A percentile compares a stretch with the other conserved stretches of the same genome.
phyloP scores from a whole-genome alignment of 2,888 invertebrate genomes.

The Parochlus steinenii region DNA sequence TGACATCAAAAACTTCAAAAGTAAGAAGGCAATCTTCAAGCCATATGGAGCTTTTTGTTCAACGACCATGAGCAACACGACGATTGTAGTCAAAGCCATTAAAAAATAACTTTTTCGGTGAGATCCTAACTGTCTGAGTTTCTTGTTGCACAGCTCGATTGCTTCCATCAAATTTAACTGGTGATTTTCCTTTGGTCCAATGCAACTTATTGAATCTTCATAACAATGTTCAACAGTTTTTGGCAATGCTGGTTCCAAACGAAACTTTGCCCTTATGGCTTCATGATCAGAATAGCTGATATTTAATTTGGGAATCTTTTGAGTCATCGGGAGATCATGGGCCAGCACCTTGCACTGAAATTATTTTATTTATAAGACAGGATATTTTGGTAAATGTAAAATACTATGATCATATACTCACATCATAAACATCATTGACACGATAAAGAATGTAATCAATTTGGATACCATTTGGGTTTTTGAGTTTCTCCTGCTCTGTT shows the following conservation, averaged over 20 bases:
- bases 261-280: slow-evolving; percentile 48
- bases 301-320: slow-evolving; percentile 47
- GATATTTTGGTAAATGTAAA: background rate
- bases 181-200: background rate
- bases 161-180: slow-evolving; percentile 24
- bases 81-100: slow-evolving; percentile 21
- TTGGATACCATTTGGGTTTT: slow-evolving; percentile 58
- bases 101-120: slow-evolving; percentile 26
- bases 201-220: slow-evolving; percentile 7
- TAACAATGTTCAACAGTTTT: slow-evolving; percentile 3
- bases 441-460: slow-evolving; percentile 83
- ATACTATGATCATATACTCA: no score
- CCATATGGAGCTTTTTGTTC: slow-evolving; percentile 24
- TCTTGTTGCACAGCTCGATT: slow-evolving; percentile 24
- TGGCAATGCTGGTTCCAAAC: slow-evolving; percentile 18
- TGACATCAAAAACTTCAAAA: slow-evolving; percentile 44
- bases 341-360: slow-evolving; percentile 25
- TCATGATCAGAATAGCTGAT: slow-evolving; percentile 87
- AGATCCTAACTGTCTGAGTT: slow-evolving; percentile 23
- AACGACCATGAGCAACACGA: slow-evolving; percentile 22
- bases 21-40: slow-evolving; percentile 31
- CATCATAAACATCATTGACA: slow-evolving; percentile 19
- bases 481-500: slow-evolving; percentile 32
- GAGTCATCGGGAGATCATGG: slow-evolving; percentile 54
- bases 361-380: slow-evolving; percentile 5